Evolutionary conservation across 2,113 vertebrate species (phyloP).

Genomic region (Platysteira castanea): DNA sequence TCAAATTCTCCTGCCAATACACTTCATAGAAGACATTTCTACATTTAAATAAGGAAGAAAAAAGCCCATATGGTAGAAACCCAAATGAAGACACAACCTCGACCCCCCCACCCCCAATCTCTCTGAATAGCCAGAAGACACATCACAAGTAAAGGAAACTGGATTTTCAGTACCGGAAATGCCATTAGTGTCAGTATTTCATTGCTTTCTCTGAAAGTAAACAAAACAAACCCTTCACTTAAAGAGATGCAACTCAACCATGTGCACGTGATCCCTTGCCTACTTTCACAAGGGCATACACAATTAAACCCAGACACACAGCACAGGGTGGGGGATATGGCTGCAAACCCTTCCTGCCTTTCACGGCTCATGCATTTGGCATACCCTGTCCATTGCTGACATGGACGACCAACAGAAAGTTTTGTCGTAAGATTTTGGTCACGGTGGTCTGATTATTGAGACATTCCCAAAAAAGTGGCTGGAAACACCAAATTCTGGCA

Average conservation of each 20-base stretch:
- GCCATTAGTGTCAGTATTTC: not conserved
- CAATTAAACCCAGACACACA: not conserved
- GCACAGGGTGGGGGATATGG: fast-evolving
- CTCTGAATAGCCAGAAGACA: not conserved
- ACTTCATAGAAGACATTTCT: not conserved
- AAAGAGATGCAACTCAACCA: not conserved
- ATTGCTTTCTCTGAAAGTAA: not conserved
- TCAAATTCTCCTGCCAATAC: not conserved
- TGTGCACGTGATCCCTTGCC: not conserved
- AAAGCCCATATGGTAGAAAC: not conserved
- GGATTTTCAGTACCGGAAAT: not conserved
- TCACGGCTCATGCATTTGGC: not conserved
- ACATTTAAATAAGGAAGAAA: not conserved
- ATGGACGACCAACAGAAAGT: not conserved
- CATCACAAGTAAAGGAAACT: not conserved
- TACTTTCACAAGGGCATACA: not conserved
- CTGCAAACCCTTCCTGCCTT: not conserved
- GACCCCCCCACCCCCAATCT: not conserved
- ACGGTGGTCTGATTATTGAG: not conserved
- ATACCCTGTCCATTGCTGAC: not conserved
- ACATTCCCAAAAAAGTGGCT: not conserved
- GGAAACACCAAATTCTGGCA: not conserved
- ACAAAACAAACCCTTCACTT: not conserved
- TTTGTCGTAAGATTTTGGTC: not conserved
- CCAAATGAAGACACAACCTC: not conserved